These are phyloP conservation scores for Osedax fenrisi DNA, from an alignment of 2,888 invertebrate genomes.

Conservation along the genomic window DNA sequence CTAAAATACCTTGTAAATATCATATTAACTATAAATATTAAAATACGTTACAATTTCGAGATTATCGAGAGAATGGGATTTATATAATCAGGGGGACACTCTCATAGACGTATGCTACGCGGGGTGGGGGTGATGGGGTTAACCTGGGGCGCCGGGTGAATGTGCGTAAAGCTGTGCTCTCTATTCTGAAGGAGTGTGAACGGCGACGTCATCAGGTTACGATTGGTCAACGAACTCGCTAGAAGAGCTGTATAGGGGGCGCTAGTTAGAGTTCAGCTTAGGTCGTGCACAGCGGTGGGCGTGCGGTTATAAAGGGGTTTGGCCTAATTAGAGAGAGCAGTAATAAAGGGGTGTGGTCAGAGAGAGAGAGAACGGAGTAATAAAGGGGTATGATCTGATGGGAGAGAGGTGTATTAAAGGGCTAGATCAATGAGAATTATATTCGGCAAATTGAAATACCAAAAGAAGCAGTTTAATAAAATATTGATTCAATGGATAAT, in stretches of 20 bases:
- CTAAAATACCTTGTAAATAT: no score
- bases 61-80: no score
- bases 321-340: not conserved
- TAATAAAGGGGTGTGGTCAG: not conserved
- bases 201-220: constrained; percentile 51
- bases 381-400: not conserved
- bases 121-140: constrained; percentile 30
- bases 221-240: constrained; percentile 36
- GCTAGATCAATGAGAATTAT: no score
- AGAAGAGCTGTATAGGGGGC: not conserved
- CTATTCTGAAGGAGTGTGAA: constrained; percentile 46
- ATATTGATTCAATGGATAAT: no score
- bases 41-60: no score
- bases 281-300: not conserved
- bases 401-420: not conserved
- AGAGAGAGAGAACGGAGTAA: not conserved
- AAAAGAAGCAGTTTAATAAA: no score
- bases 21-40: no score
- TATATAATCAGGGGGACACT: no score
- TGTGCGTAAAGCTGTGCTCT: constrained; percentile 79
- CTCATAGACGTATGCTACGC: no score
- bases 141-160: constrained; percentile 60
- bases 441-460: no score
- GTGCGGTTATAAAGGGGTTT: not conserved
- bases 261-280: not conserved